Conservation (phyloP, 2,113 vertebrate genomes). For the Crotalus helleri region DNA sequence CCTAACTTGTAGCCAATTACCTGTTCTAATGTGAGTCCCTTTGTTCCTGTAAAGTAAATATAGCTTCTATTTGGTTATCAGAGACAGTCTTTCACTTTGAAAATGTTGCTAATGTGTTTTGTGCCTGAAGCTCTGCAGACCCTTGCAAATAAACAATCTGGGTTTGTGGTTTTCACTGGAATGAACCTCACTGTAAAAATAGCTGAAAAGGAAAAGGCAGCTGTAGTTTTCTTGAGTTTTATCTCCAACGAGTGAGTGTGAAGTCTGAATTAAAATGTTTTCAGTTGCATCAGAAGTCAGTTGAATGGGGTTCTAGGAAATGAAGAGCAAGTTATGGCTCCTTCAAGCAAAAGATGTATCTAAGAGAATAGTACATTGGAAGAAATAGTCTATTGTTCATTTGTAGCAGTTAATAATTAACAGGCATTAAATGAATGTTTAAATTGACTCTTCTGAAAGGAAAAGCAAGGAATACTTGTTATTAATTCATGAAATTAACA, state of each 20-base stretch:
- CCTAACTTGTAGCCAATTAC: background rate
- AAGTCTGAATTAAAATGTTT: background rate
- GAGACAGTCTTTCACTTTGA: background rate
- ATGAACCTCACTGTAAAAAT: background rate
- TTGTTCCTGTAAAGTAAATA: background rate
- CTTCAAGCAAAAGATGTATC: background rate
- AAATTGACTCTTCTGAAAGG: background rate
- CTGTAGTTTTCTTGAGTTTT: background rate
- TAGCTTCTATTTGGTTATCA: background rate
- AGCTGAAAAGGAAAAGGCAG: background rate
- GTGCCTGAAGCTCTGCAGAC: background rate
- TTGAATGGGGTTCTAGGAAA: background rate
- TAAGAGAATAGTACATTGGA: background rate
- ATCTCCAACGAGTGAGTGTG: background rate
- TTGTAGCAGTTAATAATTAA: background rate
- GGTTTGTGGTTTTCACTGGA: background rate
- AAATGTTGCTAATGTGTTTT: background rate
- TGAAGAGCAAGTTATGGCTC: background rate
- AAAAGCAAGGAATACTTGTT: background rate
- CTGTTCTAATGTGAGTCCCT: background rate
- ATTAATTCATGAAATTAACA: background rate
- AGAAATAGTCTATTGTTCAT: background rate
- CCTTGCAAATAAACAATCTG: background rate
- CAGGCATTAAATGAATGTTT: background rate
- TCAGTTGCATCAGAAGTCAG: background rate